These are phyloP conservation scores for Scelioninae gen. 2 DNA, from an alignment of 2,888 invertebrate species.

Conservation along the genomic window DNA sequence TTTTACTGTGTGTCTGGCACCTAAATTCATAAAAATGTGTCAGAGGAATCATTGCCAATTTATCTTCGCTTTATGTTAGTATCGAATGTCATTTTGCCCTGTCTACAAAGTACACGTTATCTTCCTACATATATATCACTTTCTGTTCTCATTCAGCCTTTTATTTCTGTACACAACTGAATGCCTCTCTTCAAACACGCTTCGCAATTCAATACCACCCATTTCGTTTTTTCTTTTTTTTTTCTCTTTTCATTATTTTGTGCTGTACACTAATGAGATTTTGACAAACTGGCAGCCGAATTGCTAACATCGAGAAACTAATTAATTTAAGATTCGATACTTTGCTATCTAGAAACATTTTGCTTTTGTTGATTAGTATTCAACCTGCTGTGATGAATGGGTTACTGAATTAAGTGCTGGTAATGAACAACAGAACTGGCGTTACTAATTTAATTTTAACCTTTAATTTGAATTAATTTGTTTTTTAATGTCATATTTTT, in stretches of 20 bases:
- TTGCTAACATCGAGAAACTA: constrained; percentile 6
- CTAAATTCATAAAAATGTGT: constrained; percentile 76
- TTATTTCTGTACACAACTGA: constrained; percentile 37
- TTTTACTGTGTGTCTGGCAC: constrained; percentile 74
- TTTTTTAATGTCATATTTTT: no score
- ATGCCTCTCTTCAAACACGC: constrained; percentile 26
- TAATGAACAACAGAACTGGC: constrained; percentile 31
- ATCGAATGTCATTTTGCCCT: constrained; percentile 56
- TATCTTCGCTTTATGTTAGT: constrained; percentile 67
- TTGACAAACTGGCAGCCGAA: constrained; percentile 34
- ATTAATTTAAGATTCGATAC: constrained; percentile 17
- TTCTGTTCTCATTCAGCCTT: constrained; percentile 40
- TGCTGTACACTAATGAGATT: constrained; percentile 21
- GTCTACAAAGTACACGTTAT: constrained; percentile 43
- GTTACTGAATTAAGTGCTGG: constrained; percentile 23
- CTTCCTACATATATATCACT: constrained; percentile 17
- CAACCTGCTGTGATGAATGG: constrained; percentile 18
- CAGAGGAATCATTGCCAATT: constrained; percentile 72
- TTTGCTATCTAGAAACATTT: constrained; percentile 17
- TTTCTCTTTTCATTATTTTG: constrained; percentile 11
- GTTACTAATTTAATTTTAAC: no score
- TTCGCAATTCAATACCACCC: constrained; percentile 49
- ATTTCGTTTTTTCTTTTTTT: constrained; percentile 21
- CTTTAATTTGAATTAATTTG: no score
- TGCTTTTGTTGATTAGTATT: constrained; percentile 22